Evolutionary conservation across 2,888 invertebrate species (phyloP).

Genomic region (Ophion ellenae): DNA sequence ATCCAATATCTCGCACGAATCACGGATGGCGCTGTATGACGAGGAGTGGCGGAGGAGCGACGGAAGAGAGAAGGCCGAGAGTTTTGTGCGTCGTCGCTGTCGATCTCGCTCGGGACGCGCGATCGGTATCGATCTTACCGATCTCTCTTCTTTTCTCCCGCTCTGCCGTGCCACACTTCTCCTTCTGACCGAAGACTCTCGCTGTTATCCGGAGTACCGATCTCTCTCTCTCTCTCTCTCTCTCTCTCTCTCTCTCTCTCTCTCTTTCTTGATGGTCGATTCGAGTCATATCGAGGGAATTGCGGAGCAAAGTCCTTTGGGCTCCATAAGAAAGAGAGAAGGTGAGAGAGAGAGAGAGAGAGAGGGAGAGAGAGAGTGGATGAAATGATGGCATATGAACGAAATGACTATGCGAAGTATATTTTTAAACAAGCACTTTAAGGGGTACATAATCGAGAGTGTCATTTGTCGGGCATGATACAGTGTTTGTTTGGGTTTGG

Average conservation of each 20-base stretch:
- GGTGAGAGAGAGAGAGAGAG: too few species aligned
- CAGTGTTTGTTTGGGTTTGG: too few species aligned
- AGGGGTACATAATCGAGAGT: too few species aligned
- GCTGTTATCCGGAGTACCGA: constrained; percentile 66
- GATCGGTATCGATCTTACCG: constrained; percentile 63
- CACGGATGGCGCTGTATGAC: constrained; percentile 6
- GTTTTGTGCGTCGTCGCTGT: constrained; percentile 52
- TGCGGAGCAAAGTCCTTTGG: constrained; percentile 45
- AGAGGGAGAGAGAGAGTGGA: too few species aligned
- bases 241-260: too few species aligned
- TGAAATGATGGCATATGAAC: too few species aligned
- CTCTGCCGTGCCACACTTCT: constrained; percentile 11
- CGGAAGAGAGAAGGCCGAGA: constrained; percentile 24
- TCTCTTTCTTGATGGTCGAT: constrained; percentile 17
- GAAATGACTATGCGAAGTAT: too few species aligned
- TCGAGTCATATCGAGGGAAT: constrained; percentile 52
- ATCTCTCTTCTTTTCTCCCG: constrained; percentile 44
- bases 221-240: too few species aligned
- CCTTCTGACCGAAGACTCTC: constrained; percentile 55
- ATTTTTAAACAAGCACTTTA: too few species aligned
- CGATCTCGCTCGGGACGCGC: constrained; percentile 49
- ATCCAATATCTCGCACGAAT: constrained; percentile 79
- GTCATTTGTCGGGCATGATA: too few species aligned
- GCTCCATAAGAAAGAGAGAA: too few species aligned
- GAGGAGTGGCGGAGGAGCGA: constrained; percentile 12